Evolutionary conservation across 1,140 invertebrate species (phyloP), one percentile per base, ranked within the genome.

Genomic region (Penaeus vannamei): DNA sequence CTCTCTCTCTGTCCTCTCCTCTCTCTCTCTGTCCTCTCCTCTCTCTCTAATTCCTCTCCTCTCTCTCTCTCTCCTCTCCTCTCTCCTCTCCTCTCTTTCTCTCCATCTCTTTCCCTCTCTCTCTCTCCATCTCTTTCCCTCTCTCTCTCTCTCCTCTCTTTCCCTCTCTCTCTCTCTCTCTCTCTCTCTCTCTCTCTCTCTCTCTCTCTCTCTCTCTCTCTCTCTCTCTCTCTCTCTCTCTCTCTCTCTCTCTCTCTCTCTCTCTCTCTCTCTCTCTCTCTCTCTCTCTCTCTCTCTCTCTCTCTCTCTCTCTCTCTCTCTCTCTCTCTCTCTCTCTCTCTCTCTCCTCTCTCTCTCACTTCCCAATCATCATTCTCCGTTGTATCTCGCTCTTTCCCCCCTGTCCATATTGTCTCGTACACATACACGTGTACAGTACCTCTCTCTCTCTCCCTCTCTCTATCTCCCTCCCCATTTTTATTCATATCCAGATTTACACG

Each of bases 401-500:
- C 26, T 29, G n/a, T 83, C 53, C 79, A 81, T 60, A 22, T 53
- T 23, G 22, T 32, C 32, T 53, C 42, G 59, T 53, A 81, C 42
- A 81, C 79, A 81, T 29, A 81, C 79, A n/a, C 42, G 59, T 36
- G 59, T 29, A 81, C 79, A 81, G 53, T 53, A 12, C 14, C 7
- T 53, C 53, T 53, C 53, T 53, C 53, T 53, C 53, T 53, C 53
- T 14, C 53, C 1, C 53, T 14, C 53, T 14, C 53, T 14, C 53
- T 14, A 8, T 53, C 53, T 53, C 53, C 53, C 53, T 53, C 53
- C 53, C 69, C 84, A 69, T 86, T 69, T 86, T 86, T 69, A 86
- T 26, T 46, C 23, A 23, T n/a, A 66, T 23, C 76, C n/a, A 61
- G 26, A n/a, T 36, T 61, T 59, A 77, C 84, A 61, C 46, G 76